These are phyloP conservation scores for Hyposoter didymator DNA, from an alignment of 2,888 invertebrate species.

Conservation along the genomic window DNA sequence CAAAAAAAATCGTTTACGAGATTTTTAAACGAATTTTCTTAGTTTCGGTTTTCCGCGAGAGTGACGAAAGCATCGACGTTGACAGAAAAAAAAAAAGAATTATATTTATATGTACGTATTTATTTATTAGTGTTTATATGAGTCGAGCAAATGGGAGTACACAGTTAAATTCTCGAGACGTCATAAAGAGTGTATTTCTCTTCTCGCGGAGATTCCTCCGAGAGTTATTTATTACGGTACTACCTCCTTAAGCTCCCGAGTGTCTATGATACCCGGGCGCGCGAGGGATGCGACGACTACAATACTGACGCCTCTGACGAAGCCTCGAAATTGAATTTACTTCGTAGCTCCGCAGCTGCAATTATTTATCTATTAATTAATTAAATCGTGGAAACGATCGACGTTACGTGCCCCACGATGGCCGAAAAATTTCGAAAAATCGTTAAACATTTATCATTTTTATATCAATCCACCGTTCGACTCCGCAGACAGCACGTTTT, in stretches of 20 bases:
- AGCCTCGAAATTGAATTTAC: neutral
- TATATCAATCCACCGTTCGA: neutral
- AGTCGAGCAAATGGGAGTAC: constrained; percentile 12
- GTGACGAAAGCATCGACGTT: constrained; percentile 19
- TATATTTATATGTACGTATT: neutral
- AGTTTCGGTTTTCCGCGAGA: neutral
- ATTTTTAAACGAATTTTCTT: neutral
- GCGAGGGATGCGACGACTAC: constrained; percentile 11
- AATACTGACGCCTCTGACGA: constrained; percentile 5
- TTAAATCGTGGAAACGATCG: neutral
- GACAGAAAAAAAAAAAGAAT: constrained; percentile 4
- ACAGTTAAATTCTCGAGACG: constrained; percentile 19
- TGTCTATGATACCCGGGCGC: constrained; percentile 22
- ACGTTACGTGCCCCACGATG: no score
- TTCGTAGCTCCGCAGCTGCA: neutral
- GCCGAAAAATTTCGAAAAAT: neutral
- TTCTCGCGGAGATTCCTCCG: constrained; percentile 8
- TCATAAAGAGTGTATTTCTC: constrained; percentile 20
- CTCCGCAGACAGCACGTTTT: neutral
- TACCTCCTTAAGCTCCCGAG: constrained; percentile 12
- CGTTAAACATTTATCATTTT: neutral
- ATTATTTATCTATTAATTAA: neutral
- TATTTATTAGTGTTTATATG: constrained; percentile 2
- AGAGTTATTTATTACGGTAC: constrained; percentile 50
- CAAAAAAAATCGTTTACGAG: no score